phyloP scores from a whole-genome alignment of 1,140 invertebrate genomes.

The Drosophila watanabei region DNA sequence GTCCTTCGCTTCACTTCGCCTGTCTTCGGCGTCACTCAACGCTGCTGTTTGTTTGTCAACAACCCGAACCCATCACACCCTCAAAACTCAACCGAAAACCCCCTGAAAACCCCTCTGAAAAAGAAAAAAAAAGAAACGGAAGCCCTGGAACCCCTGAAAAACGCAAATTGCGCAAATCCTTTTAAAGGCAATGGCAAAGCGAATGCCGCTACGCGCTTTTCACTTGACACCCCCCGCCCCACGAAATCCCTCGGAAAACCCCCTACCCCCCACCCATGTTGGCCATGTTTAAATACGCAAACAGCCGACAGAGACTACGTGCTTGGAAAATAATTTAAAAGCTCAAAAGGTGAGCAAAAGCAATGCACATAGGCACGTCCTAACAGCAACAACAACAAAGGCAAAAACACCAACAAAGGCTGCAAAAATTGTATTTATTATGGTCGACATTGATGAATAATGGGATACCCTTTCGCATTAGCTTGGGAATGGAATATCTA shows the following conservation, averaged over 20 bases:
- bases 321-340: slow-evolving; percentile 85
- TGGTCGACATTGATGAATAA: slow-evolving; percentile 31
- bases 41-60: slow-evolving; percentile 79
- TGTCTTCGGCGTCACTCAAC: slow-evolving; percentile 80
- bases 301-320: slow-evolving; percentile 81
- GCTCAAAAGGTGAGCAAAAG: slow-evolving; percentile 84
- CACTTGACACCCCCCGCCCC: slow-evolving; percentile 11
- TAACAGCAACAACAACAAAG: slow-evolving; percentile 43
- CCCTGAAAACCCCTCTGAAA: background rate
- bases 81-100: slow-evolving; percentile 9
- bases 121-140: slow-evolving; percentile 21
- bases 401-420: slow-evolving; percentile 27
- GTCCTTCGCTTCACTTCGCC: slow-evolving; percentile 54
- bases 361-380: slow-evolving; percentile 81
- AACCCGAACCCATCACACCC: slow-evolving; percentile 52
- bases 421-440: slow-evolving; percentile 42
- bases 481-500: too few relatives aligned
- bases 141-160: slow-evolving; percentile 20
- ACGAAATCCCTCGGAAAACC: slow-evolving; percentile 3
- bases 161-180: slow-evolving; percentile 82
- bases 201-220: slow-evolving; percentile 64
- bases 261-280: slow-evolving; percentile 1
- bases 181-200: slow-evolving; percentile 71
- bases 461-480: slow-evolving; percentile 27
- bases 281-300: slow-evolving; percentile 82